Evolutionary conservation across 2,797 vertebrate species (phyloP), one percentile per base, ranked within the genome.

Genomic region (Botia almorhae): DNA sequence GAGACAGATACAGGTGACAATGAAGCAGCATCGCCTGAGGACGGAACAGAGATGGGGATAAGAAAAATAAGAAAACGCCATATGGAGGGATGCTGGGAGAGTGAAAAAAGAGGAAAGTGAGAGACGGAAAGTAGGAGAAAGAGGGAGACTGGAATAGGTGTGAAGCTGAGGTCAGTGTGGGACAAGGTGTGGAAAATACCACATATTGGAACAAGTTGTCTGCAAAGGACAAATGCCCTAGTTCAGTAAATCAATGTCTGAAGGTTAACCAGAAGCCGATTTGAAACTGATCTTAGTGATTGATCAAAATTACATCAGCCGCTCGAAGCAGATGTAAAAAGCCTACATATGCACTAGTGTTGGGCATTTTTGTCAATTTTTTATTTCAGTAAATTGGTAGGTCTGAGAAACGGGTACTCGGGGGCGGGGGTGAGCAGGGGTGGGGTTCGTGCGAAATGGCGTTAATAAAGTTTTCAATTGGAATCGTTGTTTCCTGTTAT

Each of bases 1-100:
- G 75, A 63, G 73, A 26, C 58, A 39, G 63, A 61, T 48, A 60
- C 16, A 68, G 78, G 78, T 60, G 78, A 77, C 76, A 69, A 80
- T 61, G 58, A 64, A 64, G 72, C 26, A 36, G 74, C 23, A 33
- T 58, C 21, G 69, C 55, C 74, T 50, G 29, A 64, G 63, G 74
- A 39, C 53, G 13, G 39, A 56, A 53, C 84, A 39, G 50, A n/a
- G 46, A 60, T 64, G 10, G 7, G 46, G 74, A 78, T n/a, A 39
- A 33, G 13, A 60, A 17, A 36, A 65, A 65, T 61, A 64, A 16
- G 39, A 50, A 63, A 76, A 80, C 69, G 50, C 70, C 17, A 7
- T 11, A 56, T 74, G 14, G 33, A 58, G 43, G 46, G 33, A 82
- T 29, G 13, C 3, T 2, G 50, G 21, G 19, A 69, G 56, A 39